Evolutionary conservation across 1,140 invertebrate species (phyloP), one percentile per base, ranked within the genome.

Genomic region (Drosophila kepulauana): DNA sequence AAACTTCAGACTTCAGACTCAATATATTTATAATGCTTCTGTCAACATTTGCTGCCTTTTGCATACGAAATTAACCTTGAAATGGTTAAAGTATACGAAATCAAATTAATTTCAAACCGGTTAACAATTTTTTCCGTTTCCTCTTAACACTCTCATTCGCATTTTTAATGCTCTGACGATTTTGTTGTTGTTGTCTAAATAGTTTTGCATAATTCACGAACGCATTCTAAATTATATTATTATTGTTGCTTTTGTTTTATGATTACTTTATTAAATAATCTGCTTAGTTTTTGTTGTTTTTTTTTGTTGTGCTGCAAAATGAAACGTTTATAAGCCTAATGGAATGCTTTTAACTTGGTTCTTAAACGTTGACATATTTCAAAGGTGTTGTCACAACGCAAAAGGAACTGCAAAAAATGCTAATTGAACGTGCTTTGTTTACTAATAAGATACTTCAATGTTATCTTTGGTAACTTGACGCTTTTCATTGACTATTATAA

Each of bases 41-140:
- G 64, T 61, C 71, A 62, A 54, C 57, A 45, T 51, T 25, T 48
- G 51, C 20, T 57, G 49, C 57, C 41, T 51, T 79, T 64, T 78
- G 65, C 57, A 43, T 75, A 71, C 56, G 20, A 82, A 82, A 61
- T 61, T 69, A 77, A 82, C 81, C 81, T 82, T 82, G 81, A 82
- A 79, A 57, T 79, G 7, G 28, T 11, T 63, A 35, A 54, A 43
- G 16, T 56, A 67, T 67, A 72, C 30, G 73, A 74, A 62, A 46
- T 61, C 30, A 64, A 79, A 71, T 76, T 46, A 52, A 75, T 64
- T 49, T 68, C 20, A 51, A 82, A 82, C 81, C 81, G 81, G 81
- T 82, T 82, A 48, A 58, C 54, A 61, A 52, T 46, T 38, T 58
- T 64, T 52, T 28, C 57, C 30, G 46, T 61, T 66, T 58, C 20